Conservation (phyloP, 2,113 vertebrate genomes). For the Leptobrachium ailaonicum region DNA sequence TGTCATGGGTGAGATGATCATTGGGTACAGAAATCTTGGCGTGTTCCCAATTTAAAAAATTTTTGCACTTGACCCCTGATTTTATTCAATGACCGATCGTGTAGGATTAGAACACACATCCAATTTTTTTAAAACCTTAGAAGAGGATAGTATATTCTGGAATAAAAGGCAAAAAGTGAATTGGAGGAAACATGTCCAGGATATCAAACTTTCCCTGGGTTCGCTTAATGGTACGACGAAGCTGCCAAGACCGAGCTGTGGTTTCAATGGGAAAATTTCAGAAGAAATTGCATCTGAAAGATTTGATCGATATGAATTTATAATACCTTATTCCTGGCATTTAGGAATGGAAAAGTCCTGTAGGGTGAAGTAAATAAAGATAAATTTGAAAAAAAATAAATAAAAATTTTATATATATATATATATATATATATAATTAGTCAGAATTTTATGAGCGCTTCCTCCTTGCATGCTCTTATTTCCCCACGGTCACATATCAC, state of each 20-base stretch:
- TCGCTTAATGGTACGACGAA: not conserved
- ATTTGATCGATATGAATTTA: conserved; percentile 1
- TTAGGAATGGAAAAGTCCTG: not conserved
- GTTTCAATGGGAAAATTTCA: not conserved
- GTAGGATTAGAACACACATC: no score
- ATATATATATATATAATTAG: not conserved
- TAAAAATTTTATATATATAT: not conserved
- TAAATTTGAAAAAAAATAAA: not conserved
- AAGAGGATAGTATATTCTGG: no score
- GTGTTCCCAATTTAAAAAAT: no score
- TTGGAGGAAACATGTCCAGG: no score
- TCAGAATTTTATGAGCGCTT: not conserved
- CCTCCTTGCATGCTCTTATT: not conserved
- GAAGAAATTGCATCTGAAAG: not conserved
- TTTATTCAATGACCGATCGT: no score
- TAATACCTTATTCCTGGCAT: conserved; percentile 15
- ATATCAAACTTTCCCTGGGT: no score
- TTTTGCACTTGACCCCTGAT: no score
- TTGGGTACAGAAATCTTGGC: no score
- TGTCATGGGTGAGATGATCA: no score
- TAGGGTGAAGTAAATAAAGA: not conserved
- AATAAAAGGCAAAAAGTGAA: no score
- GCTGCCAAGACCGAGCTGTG: not conserved
- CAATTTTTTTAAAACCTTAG: no score
- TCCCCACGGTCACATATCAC: not conserved